Percentiles rank a stretch among this genome's conserved stretches.
Evolutionary conservation across 2,888 invertebrate genomes (phyloP).

Genomic region (Amphipyra tragopoginis): DNA sequence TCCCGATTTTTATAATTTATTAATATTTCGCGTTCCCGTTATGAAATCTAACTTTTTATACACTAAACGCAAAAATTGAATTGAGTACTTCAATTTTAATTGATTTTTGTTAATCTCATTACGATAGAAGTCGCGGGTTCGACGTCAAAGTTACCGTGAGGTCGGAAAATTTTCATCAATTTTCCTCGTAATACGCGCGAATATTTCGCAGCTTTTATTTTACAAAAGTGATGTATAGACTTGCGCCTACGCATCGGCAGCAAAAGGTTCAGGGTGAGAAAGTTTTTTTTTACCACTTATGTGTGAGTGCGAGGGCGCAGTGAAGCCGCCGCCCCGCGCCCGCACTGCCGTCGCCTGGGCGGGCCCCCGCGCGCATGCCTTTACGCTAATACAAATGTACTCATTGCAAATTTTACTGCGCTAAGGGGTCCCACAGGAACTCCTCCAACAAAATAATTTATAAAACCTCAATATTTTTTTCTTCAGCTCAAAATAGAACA

Average conservation of each 20-base stretch:
- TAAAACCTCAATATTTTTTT: conserved; percentile 66
- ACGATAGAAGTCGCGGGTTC: conserved; percentile 58
- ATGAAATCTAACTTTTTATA: conserved; percentile 42
- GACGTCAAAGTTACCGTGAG: conserved; percentile 70
- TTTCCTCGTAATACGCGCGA: conserved; percentile 73
- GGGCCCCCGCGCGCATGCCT: conserved; percentile 66
- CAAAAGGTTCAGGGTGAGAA: conserved; percentile 70
- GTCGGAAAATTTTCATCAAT: conserved; percentile 85
- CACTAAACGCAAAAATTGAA: conserved; percentile 31
- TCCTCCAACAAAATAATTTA: conserved; percentile 57
- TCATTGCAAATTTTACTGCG: conserved; percentile 58
- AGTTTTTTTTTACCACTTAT: conserved; percentile 73
- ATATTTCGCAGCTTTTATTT: conserved; percentile 64
- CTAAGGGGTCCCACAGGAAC: conserved; percentile 49
- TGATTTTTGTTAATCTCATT: conserved; percentile 49
- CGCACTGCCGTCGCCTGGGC: conserved; percentile 72
- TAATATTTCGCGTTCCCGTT: conserved; percentile 24
- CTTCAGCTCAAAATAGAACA: conserved; percentile 32
- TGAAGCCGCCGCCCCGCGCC: conserved; percentile 74
- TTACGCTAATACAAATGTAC: conserved; percentile 29
- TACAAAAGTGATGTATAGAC: conserved; percentile 64
- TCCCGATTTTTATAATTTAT: conserved; percentile 40
- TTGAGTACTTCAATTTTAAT: conserved; percentile 41
- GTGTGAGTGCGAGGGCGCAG: conserved; percentile 74
- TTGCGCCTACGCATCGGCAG: conserved; percentile 79